Evolutionary conservation across 1,140 invertebrate species (phyloP).

Genomic region (Archivesica marissinica): DNA sequence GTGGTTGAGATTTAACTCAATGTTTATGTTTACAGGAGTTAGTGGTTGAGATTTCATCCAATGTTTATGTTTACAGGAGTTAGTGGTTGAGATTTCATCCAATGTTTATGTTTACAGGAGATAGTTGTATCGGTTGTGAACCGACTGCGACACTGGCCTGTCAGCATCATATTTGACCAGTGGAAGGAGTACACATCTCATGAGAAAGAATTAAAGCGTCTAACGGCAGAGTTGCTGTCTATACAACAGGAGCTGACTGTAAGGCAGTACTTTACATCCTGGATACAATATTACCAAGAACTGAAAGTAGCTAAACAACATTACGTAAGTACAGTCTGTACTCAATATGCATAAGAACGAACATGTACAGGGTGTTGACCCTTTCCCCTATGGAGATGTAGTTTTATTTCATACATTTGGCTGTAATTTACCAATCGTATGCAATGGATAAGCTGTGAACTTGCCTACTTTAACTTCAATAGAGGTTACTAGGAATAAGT

Average conservation of each 20-base stretch:
- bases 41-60: too few species aligned
- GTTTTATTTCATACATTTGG: too few species aligned
- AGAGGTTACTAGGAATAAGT: too few species aligned
- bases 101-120: slow-evolving; percentile 56
- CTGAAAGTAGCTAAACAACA: slow-evolving; percentile 56
- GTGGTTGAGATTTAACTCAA: too few species aligned
- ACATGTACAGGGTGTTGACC: too few species aligned
- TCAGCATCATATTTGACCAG: slow-evolving; percentile 64
- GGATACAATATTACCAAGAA: slow-evolving; percentile 21
- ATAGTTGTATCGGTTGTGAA: slow-evolving; percentile 56
- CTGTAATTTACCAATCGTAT: too few species aligned
- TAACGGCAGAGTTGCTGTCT: slow-evolving; percentile 46
- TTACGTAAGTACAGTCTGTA: slow-evolving; percentile 45
- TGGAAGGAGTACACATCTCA: slow-evolving; percentile 63
- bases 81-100: too few species aligned
- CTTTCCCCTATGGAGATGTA: too few species aligned
- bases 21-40: too few species aligned
- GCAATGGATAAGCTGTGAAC: too few species aligned
- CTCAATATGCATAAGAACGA: not conserved
- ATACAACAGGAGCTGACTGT: slow-evolving; percentile 38
- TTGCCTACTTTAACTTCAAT: too few species aligned
- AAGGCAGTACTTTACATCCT: slow-evolving; percentile 27
- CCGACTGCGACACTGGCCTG: slow-evolving; percentile 62
- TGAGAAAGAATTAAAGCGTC: slow-evolving; percentile 51
- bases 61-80: too few species aligned